These are phyloP conservation scores for Julus scanicus DNA, from an alignment of 2,888 invertebrate species.

Conservation along the genomic window DNA sequence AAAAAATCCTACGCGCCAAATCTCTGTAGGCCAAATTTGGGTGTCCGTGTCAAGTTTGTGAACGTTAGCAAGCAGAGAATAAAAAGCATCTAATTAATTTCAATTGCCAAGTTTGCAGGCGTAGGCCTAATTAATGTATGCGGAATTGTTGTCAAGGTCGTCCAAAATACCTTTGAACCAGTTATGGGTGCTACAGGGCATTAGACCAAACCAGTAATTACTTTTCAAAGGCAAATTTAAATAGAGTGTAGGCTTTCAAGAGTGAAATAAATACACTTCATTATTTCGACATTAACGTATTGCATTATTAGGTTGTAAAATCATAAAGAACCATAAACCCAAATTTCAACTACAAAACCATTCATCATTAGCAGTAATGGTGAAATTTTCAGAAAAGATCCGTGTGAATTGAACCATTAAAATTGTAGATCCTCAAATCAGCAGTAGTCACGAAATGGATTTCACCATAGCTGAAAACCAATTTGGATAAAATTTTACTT, in stretches of 20 bases:
- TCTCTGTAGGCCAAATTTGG: conserved; percentile 8
- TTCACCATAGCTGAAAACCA: too few relatives aligned
- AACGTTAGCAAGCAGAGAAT: neutral
- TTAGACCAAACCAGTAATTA: neutral
- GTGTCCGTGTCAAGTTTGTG: neutral
- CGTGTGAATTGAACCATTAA: neutral
- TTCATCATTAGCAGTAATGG: neutral
- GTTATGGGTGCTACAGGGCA: conserved; percentile 10
- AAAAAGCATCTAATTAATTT: conserved; percentile 17
- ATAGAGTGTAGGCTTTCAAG: neutral
- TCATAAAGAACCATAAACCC: neutral
- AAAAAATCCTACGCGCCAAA: neutral
- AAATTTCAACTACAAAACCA: neutral
- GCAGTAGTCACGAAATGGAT: too few relatives aligned
- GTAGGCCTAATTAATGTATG: conserved; percentile 39
- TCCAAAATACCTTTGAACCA: neutral
- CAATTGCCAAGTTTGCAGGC: conserved; percentile 4
- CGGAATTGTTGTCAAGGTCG: conserved; percentile 39
- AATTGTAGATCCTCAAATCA: too few relatives aligned
- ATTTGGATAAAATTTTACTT: too few relatives aligned
- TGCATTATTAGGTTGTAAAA: conserved; percentile 15
- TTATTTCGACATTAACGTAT: neutral
- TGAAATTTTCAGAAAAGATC: neutral
- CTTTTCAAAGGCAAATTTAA: neutral
- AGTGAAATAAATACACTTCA: conserved; percentile 31